Conservation (phyloP, 2,113 vertebrate species). For the Platysteira castanea region DNA sequence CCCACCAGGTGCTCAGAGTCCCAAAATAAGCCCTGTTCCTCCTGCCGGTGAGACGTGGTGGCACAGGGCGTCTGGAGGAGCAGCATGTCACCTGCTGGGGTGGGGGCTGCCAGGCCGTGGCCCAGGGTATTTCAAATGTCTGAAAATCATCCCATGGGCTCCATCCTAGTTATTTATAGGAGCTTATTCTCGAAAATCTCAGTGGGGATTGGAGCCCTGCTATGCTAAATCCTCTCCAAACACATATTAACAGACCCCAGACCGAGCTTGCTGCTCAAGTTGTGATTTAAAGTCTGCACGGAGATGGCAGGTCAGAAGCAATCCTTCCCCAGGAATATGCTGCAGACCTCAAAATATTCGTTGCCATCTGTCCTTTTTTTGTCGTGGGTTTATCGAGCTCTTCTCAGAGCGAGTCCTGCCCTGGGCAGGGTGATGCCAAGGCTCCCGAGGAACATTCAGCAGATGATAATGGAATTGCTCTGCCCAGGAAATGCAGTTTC, state of each 20-base stretch:
- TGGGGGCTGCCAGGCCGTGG: fast-evolving
- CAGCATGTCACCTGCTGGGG: fast-evolving
- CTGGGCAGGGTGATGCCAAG: neutral
- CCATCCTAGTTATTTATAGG: neutral
- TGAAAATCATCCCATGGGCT: neutral
- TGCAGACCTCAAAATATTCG: neutral
- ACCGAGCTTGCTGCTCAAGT: neutral
- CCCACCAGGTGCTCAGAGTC: neutral
- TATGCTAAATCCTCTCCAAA: slow-evolving; percentile 3
- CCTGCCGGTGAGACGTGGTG: fast-evolving
- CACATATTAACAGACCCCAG: neutral
- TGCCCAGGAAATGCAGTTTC: neutral
- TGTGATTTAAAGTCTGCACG: neutral
- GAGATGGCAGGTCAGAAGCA: neutral
- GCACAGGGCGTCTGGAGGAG: neutral
- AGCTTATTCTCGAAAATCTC: neutral
- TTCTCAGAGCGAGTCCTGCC: neutral
- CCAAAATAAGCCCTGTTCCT: fast-evolving
- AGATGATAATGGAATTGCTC: neutral
- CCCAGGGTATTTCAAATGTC: neutral
- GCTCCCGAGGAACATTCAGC: fast-evolving
- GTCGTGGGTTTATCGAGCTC: neutral
- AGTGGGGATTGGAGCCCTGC: neutral
- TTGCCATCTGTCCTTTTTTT: neutral
- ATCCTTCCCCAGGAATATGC: neutral